A percentile compares a stretch with the other conserved stretches of the same genome.
Evolutionary conservation across 2,797 vertebrate genomes (phyloP).

Genomic region (Siniperca undulata): DNA sequence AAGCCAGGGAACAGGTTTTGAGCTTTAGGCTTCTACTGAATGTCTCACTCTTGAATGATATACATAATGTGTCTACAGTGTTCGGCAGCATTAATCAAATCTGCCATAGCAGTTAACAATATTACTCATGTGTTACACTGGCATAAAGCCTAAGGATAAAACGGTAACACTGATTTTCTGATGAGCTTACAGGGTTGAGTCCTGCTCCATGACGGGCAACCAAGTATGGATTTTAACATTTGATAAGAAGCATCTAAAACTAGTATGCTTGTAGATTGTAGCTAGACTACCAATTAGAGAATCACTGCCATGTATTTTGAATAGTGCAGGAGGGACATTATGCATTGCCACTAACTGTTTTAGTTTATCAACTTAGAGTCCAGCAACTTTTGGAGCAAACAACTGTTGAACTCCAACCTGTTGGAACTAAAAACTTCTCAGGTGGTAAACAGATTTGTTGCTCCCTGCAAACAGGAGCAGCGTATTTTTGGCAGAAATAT

Average conservation of each 20-base stretch:
- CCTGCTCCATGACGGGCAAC: conserved; percentile 3
- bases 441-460: conserved; percentile 29
- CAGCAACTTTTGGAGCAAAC: conserved; percentile 7
- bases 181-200: conserved; percentile 36
- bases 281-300: conserved; percentile 5
- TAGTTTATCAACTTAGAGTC: neutral
- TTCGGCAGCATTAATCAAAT: conserved; percentile 56
- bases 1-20: conserved; percentile 44
- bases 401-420: neutral
- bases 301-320: neutral
- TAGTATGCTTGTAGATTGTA: neutral
- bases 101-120: conserved; percentile 36
- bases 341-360: neutral
- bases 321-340: neutral
- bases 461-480: conserved; percentile 3
- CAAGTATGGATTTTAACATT: conserved; percentile 4
- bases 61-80: conserved; percentile 16
- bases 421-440: conserved; percentile 5
- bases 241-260: conserved; percentile 13
- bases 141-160: conserved; percentile 29
- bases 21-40: conserved; percentile 43
- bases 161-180: conserved; percentile 34
- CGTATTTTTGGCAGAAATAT: neutral
- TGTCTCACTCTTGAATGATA: conserved; percentile 47
- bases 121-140: conserved; percentile 38